Base-by-base conservation (phyloP, 2,113 vertebrate species). In the Epinephelus lanceolatus region DNA sequence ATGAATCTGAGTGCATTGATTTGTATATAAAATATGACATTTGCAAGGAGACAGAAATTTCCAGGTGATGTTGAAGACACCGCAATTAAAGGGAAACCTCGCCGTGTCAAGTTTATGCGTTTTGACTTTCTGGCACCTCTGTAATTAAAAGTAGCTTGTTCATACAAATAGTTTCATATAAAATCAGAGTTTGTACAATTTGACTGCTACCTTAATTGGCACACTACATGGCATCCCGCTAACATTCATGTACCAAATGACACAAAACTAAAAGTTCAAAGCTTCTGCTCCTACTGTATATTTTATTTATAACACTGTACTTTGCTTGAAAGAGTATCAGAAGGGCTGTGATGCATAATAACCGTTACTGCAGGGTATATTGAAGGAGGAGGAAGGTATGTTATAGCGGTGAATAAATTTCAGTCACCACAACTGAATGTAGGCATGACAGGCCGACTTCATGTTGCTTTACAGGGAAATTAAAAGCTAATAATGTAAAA, bases 91-190 rank as follows among this genome's bases (percentile, higher is more conserved):
- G 78, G 74, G 66, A 82, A 84, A 59, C 67, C 18, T 68, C 47
- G 77, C 72, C 80, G 51, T 71, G 80, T 83, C 87, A 88, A 68
- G 66, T 91, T 81, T 85, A 84, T 83, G 80, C 5, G 42, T 84
- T 30, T 81, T 88, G 81, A 83, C 86, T 88, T 76, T 77, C 77
- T 86, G 81, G 86, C 88, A 86, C 69, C 88, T 81, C 27, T 70
- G 78, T 86, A 80, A 85, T 89, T 83, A 90, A 93, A 89, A 90
- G 84, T 82, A 86, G 68, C 63, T 88, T 53, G 30, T 85, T 86
- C 69, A 85, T 93, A 92, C 80, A 91, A 93, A 90, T 87, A 80
- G 71, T 80, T 83, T 76, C 75, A 90, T 93, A 93, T 80, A 93
- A 94, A 93, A 93, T 87, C 77, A 81, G 82, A 30, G 40, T 91